Evolutionary conservation across 2,113 vertebrate genomes (phyloP), one percentile per base, ranked within the genome.

Genomic region (Oenanthe melanoleuca): DNA sequence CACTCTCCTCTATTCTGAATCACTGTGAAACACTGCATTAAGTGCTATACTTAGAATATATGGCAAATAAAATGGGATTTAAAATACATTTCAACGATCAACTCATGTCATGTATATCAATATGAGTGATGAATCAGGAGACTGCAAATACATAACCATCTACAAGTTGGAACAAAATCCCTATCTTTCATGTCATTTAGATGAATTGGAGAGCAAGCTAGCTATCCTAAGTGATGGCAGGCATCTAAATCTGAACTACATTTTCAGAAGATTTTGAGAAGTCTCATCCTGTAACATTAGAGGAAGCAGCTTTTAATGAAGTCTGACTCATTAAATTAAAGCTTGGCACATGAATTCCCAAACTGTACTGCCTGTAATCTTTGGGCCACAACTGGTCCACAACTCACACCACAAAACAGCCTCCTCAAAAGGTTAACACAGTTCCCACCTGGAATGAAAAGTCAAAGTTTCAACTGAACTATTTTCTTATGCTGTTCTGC

Each of bases 21-120:
- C 78, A 47, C 38, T 47, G 31, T 13, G 33, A 77, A 91, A 73
- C 79, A 37, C 24, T 47, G 64, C 57, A 66, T 72, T 77, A 85
- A 83, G 37, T 34, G 80, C 91, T 77, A 77, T 86, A 73, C n/a
- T 88, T 92, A 80, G 91, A 89, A 77, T 45, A 73, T n/a, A 33
- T 50, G 73, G 50, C 50, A 85, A 89, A 94, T 73, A 87, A 45
- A 87, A 93, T 40, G 20, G 38, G 38, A 94, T 72, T 81, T 91
- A 44, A 83, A 95, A 82, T 61, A 60, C 31, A 56, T 75, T 92
- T 85, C 31, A 79, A 63, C 0, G 3, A 53, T 38, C 28, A 72
- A 24, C 16, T 79, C 2, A 0, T 82, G 57, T 24, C 61, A 49
- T 34, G 6, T 88, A 86, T 69, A 86, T 69, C 91, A 69, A 73